Evolutionary conservation across 2,888 invertebrate species (phyloP), one percentile per base, ranked within the genome.

Genomic region (Idaea aversata): DNA sequence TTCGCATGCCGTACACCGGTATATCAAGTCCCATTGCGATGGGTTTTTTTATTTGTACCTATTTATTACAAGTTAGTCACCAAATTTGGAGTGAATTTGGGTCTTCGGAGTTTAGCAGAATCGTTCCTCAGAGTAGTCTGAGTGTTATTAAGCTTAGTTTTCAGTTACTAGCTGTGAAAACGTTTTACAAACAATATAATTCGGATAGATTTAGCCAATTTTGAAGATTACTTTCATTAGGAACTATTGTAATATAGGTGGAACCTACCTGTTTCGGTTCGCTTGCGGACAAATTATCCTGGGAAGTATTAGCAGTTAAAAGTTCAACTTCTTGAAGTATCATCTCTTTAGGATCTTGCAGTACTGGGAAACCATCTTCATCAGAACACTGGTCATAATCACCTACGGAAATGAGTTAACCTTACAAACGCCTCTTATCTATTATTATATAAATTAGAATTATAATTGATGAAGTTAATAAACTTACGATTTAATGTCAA

Each of bases 311-410:
- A 4, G 78, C 77, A 62, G 84, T 81, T 69, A 86, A 71, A 59
- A 92, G 71, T 73, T 88, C 86, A 10, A 92, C 84, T 78, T 92
- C 91, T 70, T 91, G 90, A 67, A 91, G 76, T 47, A 80, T 78
- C 70, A 88, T 77, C 5, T 80, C 81, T 76, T 85, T 90, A n/a
- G 86, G 83, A 73, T 91, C 90, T 72, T 87, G 83, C 62, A 88
- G 73, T 61, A 88, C 74, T 57, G 82, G 83, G 58, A 83, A 85
- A 10, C 70, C 79, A 57, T 88, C 88, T 61, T 88, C 90, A 70
- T 90, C 91, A 1, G 88, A 88, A 72, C 79, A 84, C 76, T 87
- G 90, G 7, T 92, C 92, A 66, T 88, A 88, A 71, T 92, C 92
- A 67, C 91, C 91, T 92, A 62, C 4, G 2, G 47, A 47, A 10